phyloP scores from a whole-genome alignment of 2,888 invertebrate genomes.

The Conchocele bisecta region DNA sequence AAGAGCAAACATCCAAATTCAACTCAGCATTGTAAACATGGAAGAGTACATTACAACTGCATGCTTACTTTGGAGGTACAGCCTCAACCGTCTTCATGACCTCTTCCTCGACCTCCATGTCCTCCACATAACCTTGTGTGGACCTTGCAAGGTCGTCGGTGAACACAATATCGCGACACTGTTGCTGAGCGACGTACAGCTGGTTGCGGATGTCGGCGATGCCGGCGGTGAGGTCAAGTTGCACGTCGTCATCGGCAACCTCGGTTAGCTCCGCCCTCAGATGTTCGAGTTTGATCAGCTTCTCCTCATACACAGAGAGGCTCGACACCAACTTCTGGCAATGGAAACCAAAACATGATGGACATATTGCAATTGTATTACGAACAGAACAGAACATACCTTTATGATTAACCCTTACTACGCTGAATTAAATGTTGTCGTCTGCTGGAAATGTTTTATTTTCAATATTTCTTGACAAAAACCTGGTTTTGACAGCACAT shows the following conservation, averaged over 20 bases:
- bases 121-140: background rate
- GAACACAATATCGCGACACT: slow-evolving; percentile 59
- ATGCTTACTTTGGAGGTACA: too few relatives aligned
- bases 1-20: background rate
- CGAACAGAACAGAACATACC: too few relatives aligned
- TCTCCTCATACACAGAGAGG: slow-evolving; percentile 70
- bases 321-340: slow-evolving; percentile 67
- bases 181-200: slow-evolving; percentile 69
- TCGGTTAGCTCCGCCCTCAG: slow-evolving; percentile 72
- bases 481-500: too few relatives aligned
- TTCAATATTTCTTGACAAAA: too few relatives aligned
- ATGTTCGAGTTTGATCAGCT: slow-evolving; percentile 66
- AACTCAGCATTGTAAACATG: background rate
- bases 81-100: too few relatives aligned
- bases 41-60: too few relatives aligned
- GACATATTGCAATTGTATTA: too few relatives aligned
- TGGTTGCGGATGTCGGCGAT: slow-evolving; percentile 72
- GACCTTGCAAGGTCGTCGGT: slow-evolving; percentile 3
- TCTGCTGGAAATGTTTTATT: too few relatives aligned
- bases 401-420: too few relatives aligned
- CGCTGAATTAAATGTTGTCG: too few relatives aligned
- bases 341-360: too few relatives aligned
- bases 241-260: slow-evolving; percentile 62
- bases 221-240: slow-evolving; percentile 66
- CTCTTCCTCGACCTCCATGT: slow-evolving; percentile 45